phyloP scores from a whole-genome alignment of 2,888 invertebrate species.

The Suillia variegata region DNA sequence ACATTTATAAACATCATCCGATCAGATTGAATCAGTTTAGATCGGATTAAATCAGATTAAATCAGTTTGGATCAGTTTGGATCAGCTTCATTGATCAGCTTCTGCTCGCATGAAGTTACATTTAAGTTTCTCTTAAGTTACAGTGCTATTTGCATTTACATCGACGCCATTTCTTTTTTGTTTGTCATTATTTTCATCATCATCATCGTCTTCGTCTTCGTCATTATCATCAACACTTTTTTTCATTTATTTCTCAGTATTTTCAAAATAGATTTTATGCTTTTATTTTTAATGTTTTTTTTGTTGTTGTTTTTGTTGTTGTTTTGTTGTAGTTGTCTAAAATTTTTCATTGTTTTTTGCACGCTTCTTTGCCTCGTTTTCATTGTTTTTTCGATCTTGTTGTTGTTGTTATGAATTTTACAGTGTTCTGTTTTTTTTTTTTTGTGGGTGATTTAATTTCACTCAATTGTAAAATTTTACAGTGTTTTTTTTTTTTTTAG shows the following conservation, averaged over 20 bases:
- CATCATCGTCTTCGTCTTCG: background rate
- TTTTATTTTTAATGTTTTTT: too few species aligned
- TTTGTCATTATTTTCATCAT: background rate
- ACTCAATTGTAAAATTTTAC: slow-evolving; percentile 7
- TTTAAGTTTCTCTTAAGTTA: too few species aligned
- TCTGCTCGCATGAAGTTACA: too few species aligned
- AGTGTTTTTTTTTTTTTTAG: slow-evolving; percentile 28
- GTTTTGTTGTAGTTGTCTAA: slow-evolving; percentile 10
- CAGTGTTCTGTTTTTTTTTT: slow-evolving; percentile 22
- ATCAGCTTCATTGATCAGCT: too few species aligned
- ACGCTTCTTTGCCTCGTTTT: slow-evolving; percentile 10
- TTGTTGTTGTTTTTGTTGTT: background rate
- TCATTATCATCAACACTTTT: background rate
- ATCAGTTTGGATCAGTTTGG: too few species aligned
- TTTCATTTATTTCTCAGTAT: too few species aligned
- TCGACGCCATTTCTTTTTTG: too few species aligned
- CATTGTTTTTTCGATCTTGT: slow-evolving; percentile 10
- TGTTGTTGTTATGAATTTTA: slow-evolving; percentile 14
- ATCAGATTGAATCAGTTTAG: too few species aligned
- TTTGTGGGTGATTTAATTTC: slow-evolving; percentile 31
- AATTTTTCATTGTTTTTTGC: background rate
- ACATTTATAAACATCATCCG: too few species aligned
- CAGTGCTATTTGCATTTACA: too few species aligned
- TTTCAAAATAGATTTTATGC: too few species aligned
- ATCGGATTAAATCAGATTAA: too few species aligned